Evolutionary conservation across 2,888 invertebrate genomes (phyloP), one percentile per base, ranked within the genome.

Genomic region (Athalia cordata): DNA sequence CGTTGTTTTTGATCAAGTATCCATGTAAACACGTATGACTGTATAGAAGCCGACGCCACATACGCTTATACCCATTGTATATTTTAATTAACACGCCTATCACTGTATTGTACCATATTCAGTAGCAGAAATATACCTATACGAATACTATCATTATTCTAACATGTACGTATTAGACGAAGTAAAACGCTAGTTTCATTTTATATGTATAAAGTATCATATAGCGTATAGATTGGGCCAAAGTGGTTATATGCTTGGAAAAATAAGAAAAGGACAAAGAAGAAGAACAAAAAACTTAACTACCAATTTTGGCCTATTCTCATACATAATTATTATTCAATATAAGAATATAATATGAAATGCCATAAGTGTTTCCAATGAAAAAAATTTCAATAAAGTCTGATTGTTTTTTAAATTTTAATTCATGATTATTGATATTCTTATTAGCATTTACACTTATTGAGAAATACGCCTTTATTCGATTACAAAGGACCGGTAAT

Each of bases 291-390:
- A 3, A 52, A 29, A 52, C 55, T 11, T 7, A 52, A 55, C 43
- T 7, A 43, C 6, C 29, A 68, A 61, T 72, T 72, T 72, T 72
- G 72, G 72, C 57, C 59, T 59, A 13, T 59, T 59, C 59, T 57
- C 49, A 72, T 72, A 59, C 72, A 67, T 50, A 49, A 67, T 67
- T 15, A 64, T 64, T 43, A 43, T 43, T 61, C 52, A 52, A 52
- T 59, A 13, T 72, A 59, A 72, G 57, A 72, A 47, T 59, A 70
- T 52, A 29, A 77, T 29, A 29, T 79, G 80, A 79, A 79, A 82
- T 81, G 81, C 83, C 82, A 81, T 83, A 81, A 79, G 82, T 81
- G 80, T 83, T 83, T 81, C 79, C 77, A 77, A 80, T 49, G 80
- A 59, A 77, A 68, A 68, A 43, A 50, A 70, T 77, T 77, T 77